phyloP scores from a whole-genome alignment of 2,888 invertebrate species.

The Dasysyrphus albostriatus region DNA sequence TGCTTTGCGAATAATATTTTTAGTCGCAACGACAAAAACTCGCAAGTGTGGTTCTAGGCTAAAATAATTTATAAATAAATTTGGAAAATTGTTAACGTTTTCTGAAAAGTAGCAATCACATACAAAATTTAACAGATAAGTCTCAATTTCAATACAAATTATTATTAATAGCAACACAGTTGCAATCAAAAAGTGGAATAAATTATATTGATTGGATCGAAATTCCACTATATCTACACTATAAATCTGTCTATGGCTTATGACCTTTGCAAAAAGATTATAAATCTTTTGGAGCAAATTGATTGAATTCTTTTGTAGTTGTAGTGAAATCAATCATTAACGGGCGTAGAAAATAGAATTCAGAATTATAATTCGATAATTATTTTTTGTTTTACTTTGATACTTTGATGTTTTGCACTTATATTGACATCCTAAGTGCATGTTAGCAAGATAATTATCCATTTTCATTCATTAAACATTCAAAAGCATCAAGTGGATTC shows the following conservation, averaged over 20 bases:
- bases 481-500: constrained; percentile 66
- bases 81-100: not conserved
- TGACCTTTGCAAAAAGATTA: not conserved
- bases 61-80: no score
- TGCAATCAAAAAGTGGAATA: not conserved
- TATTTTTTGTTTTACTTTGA: not conserved
- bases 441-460: not conserved
- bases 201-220: constrained; percentile 44
- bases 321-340: constrained; percentile 45
- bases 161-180: not conserved
- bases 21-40: no score
- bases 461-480: constrained; percentile 37
- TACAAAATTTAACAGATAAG: constrained; percentile 1
- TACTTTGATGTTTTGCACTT: not conserved
- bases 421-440: not conserved
- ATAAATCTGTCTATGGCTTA: not conserved
- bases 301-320: not conserved
- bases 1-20: no score
- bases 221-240: constrained; percentile 6
- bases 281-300: not conserved
- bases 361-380: not conserved
- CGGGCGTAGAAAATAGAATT: not conserved
- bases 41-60: no score
- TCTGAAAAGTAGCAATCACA: not conserved
- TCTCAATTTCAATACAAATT: not conserved